These are phyloP conservation scores for Tonatia bakeri DNA, from an alignment of 2,113 vertebrate species.

Conservation along the genomic window DNA sequence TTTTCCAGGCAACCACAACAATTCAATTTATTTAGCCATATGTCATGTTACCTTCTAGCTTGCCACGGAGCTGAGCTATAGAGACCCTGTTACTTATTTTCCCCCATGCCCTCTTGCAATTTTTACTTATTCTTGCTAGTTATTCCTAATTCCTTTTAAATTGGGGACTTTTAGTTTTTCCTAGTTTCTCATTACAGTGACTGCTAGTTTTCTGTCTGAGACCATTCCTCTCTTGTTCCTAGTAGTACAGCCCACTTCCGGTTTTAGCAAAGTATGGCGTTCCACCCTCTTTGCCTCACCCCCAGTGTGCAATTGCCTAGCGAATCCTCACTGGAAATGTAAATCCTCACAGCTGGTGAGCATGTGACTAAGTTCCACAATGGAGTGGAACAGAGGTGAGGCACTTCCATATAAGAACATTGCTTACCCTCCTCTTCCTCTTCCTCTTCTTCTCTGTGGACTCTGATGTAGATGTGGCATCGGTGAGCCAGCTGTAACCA, in stretches of 20 bases:
- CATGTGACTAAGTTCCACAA: neutral
- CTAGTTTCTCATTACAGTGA: neutral
- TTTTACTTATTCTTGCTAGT: neutral
- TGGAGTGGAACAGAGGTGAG: neutral
- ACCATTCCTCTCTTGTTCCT: neutral
- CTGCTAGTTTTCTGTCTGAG: neutral
- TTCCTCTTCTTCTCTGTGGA: neutral
- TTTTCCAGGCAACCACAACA: neutral
- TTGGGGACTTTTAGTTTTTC: neutral
- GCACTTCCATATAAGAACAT: neutral
- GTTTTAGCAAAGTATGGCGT: neutral
- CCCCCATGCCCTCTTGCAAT: neutral
- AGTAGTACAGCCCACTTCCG: neutral
- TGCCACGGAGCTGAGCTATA: neutral
- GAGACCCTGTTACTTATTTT: neutral
- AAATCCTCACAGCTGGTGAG: neutral
- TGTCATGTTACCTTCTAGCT: neutral
- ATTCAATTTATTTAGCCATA: neutral
- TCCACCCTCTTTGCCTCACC: neutral
- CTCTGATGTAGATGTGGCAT: neutral
- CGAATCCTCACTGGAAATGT: neutral
- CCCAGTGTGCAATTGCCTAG: neutral
- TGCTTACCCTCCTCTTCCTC: neutral
- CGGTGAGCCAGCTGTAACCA: neutral
- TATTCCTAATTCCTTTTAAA: neutral